Evolutionary conservation across 1,140 invertebrate species (phyloP), one percentile per base, ranked within the genome.

Genomic region (Rhizoglyphus robini): DNA sequence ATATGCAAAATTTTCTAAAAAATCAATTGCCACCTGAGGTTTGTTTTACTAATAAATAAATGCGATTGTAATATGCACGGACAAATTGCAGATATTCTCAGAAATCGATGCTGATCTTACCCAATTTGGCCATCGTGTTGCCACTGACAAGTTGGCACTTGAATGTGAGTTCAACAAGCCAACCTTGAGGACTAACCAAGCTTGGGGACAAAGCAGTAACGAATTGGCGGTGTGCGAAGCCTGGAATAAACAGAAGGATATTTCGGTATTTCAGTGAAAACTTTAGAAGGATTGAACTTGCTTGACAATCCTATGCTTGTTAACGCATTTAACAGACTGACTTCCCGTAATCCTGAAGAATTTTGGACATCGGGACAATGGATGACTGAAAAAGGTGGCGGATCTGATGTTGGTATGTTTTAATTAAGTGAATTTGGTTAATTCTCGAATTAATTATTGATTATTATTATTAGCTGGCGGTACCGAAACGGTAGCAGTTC

Each of bases 321-420:
- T n/a, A 69, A 69, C 31, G 75, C 78, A 2, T 81, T 70, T 67
- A 54, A 72, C 1, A 70, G 74, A 15, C 70, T 83, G 4, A 80
- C 74, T 4, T 74, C 75, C 38, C 69, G 80, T 60, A 73, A 81
- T 70, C 79, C 80, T 0, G 61, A 71, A 3, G 67, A 74, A 23
- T 82, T 82, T 69, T 83, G 82, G 82, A 83, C 81, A 15, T 81
- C 80, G 66, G 82, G 82, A 8, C 82, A 83, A 69, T 83, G 82
- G 82, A 83, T 83, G 82, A 83, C 82, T 18, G 82, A 83, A 67
- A 77, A 76, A 68, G 72, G 72, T 70, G 81, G 82, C 63, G 82
- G 82, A 20, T 82, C 81, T 32, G 82, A 83, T 76, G 82, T 83
- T 25, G 59, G 59, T 61, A 34, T 36, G 59, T 36, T 27, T n/a